These are phyloP conservation scores for Aphyosemion australe DNA, from an alignment of 2,113 vertebrate genomes.

Conservation along the genomic window DNA sequence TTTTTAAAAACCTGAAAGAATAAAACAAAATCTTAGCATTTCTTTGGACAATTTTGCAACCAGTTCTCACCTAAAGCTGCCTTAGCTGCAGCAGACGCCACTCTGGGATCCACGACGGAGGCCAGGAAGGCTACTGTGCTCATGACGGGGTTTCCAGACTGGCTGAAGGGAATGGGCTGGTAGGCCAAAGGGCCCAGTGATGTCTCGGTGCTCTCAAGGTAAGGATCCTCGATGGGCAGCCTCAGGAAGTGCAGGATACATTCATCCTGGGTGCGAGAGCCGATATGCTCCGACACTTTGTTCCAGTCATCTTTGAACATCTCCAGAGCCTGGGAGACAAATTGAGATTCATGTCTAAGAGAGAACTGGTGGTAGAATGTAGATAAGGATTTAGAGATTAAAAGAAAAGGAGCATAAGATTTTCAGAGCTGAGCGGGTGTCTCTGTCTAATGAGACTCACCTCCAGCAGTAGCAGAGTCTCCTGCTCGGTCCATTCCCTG, in stretches of 20 bases:
- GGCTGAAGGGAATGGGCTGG: constrained; percentile 96
- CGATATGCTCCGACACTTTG: constrained; percentile 96
- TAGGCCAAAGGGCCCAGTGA: constrained; percentile 92
- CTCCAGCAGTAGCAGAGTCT: constrained; percentile 93
- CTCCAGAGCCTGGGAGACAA: constrained; percentile 85
- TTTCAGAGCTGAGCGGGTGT: too few species aligned
- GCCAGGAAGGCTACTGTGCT: constrained; percentile 97
- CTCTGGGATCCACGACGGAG: constrained; percentile 94
- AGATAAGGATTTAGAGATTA: not conserved
- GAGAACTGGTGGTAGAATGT: not conserved
- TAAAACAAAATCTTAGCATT: too few species aligned
- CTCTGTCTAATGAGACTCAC: constrained; percentile 69
- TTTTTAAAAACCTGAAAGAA: too few species aligned
- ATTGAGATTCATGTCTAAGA: not conserved
- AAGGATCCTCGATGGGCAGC: constrained; percentile 95
- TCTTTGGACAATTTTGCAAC: too few species aligned
- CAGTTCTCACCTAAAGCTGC: constrained; percentile 87
- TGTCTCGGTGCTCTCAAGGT: constrained; percentile 90
- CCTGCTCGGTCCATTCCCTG: constrained; percentile 97
- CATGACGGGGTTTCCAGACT: constrained; percentile 97
- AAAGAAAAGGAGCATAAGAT: not conserved
- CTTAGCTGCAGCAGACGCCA: constrained; percentile 93
- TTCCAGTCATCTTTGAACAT: constrained; percentile 99
- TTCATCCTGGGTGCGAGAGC: constrained; percentile 95
- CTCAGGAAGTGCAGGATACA: constrained; percentile 96